Percentiles rank a stretch among this genome's conserved stretches.
Conservation (phyloP, 2,797 vertebrate species). For the Bucorvus abyssinicus region DNA sequence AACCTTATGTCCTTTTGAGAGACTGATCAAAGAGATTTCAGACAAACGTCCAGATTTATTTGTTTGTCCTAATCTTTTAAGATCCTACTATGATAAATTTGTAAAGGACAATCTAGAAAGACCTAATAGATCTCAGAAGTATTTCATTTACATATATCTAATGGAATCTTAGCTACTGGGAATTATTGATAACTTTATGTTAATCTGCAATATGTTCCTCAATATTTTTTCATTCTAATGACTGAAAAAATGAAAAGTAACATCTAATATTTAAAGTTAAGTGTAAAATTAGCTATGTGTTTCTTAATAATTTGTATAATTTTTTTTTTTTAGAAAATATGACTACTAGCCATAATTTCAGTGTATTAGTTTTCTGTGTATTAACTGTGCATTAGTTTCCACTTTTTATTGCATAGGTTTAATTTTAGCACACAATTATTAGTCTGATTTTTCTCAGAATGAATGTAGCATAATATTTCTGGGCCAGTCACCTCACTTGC, state of each 20-base stretch:
- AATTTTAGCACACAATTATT: neutral
- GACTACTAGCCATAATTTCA: neutral
- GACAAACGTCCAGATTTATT: neutral
- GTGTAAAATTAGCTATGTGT: neutral
- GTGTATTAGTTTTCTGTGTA: neutral
- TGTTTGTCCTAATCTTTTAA: neutral
- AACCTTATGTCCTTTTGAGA: neutral
- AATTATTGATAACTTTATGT: constrained; percentile 62
- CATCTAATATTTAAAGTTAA: constrained; percentile 39
- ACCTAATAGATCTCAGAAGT: constrained; percentile 33
- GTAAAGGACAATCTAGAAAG: neutral
- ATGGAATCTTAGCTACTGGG: constrained; percentile 52
- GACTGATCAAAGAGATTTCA: neutral
- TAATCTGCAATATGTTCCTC: constrained; percentile 67
- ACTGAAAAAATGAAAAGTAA: constrained; percentile 35
- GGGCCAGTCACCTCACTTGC: neutral
- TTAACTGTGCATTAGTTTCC: neutral
- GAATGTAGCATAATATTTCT: neutral
- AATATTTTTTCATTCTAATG: constrained; percentile 28
- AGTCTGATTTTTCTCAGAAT: neutral
- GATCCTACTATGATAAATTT: neutral
- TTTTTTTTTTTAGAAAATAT: neutral
- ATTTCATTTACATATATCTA: constrained; percentile 55
- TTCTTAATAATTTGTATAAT: neutral
- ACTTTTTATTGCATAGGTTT: neutral